Evolutionary conservation across 2,888 invertebrate genomes (phyloP).

Genomic region (Zhuqinia jingwanae): DNA sequence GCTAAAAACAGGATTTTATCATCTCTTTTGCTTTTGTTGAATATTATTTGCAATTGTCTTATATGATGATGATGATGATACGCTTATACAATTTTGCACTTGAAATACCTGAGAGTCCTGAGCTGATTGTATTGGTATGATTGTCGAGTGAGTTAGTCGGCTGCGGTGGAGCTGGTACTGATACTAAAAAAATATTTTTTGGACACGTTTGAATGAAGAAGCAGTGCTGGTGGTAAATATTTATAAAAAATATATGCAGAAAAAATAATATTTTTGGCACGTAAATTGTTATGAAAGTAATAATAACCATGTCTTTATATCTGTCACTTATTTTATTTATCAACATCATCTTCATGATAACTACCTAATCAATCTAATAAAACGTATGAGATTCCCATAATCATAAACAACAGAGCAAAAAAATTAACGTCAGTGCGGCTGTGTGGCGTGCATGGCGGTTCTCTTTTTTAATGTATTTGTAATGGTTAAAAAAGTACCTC

Average conservation of each 20-base stretch:
- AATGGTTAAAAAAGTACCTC: conserved; percentile 14
- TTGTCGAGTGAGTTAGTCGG: no score
- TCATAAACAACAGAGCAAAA: conserved; percentile 11
- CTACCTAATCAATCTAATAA: conserved; percentile 35
- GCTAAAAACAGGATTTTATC: conserved; percentile 61
- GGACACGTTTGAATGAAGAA: conserved; percentile 13
- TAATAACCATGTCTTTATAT: conserved; percentile 36
- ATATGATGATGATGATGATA: no score
- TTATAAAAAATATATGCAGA: conserved; percentile 51
- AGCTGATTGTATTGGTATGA: no score
- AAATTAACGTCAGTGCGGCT: no score
- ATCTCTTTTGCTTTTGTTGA: neutral
- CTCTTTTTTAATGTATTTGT: neutral
- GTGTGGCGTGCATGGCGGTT: no score
- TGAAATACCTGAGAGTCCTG: no score
- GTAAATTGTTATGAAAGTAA: neutral
- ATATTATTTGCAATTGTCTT: neutral
- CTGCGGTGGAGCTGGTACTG: neutral
- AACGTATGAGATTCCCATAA: neutral
- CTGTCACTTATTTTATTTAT: conserved; percentile 9
- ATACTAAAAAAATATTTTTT: conserved; percentile 37
- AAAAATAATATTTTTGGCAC: conserved; percentile 12
- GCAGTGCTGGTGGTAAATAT: neutral
- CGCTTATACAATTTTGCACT: no score
- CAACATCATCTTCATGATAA: conserved; percentile 26